These are phyloP conservation scores for Eilema caniola DNA, from an alignment of 2,888 invertebrate species.

Conservation along the genomic window DNA sequence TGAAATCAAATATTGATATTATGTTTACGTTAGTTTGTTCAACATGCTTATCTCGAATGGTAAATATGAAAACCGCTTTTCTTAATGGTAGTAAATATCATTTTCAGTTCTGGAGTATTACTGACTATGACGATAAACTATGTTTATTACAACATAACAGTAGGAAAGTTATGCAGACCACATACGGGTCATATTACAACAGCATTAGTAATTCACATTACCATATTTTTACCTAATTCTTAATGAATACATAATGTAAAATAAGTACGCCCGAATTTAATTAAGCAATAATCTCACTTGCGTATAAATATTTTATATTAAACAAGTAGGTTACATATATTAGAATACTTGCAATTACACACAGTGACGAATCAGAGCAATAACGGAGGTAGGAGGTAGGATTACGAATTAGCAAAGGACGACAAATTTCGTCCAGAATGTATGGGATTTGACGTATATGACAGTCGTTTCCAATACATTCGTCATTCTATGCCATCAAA, in stretches of 20 bases:
- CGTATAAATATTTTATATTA: conserved; percentile 4
- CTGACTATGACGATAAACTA: background rate
- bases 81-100: conserved; percentile 4
- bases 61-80: conserved; percentile 12
- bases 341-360: background rate
- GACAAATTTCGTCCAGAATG: too few relatives aligned
- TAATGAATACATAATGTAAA: conserved; percentile 5
- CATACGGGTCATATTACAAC: conserved; percentile 18
- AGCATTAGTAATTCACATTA: conserved; percentile 15
- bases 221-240: conserved; percentile 1
- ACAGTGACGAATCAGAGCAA: background rate
- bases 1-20: conserved; percentile 19
- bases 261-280: conserved; percentile 4
- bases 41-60: conserved; percentile 15
- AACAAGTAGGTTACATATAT: conserved; percentile 4
- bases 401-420: too few relatives aligned
- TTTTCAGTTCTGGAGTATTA: conserved; percentile 2
- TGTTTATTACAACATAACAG: conserved; percentile 15
- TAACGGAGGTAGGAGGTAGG: too few relatives aligned
- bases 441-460: too few relatives aligned
- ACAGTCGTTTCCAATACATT: too few relatives aligned
- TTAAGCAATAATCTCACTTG: conserved; percentile 1
- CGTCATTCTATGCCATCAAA: too few relatives aligned
- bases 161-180: conserved; percentile 20
- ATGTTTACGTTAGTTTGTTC: conserved; percentile 24